These are phyloP conservation scores for Orthonychiurus folsomi DNA, from an alignment of 2,888 invertebrate species.

Conservation along the genomic window DNA sequence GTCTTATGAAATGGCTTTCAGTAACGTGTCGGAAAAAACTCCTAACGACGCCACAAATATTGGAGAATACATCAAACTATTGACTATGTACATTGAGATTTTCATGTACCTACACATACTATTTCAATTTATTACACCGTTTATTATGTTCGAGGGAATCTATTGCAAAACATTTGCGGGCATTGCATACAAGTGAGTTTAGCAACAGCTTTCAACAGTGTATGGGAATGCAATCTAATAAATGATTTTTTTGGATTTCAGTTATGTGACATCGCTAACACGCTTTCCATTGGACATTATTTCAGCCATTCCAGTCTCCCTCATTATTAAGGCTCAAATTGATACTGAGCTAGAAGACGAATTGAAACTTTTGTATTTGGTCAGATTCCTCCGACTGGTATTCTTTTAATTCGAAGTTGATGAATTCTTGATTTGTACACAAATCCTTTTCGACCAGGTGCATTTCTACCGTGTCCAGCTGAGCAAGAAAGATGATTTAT, in stretches of 20 bases:
- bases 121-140: slow-evolving; percentile 27
- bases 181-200: slow-evolving; percentile 22
- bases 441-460: slow-evolving; percentile 10
- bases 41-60: not conserved
- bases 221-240: not conserved
- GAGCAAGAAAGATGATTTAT: slow-evolving; percentile 23
- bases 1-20: slow-evolving; percentile 27
- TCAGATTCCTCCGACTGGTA: slow-evolving; percentile 17
- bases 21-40: not conserved
- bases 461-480: slow-evolving; percentile 23
- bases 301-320: slow-evolving; percentile 19
- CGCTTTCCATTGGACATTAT: slow-evolving; percentile 27
- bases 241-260: slow-evolving; percentile 19
- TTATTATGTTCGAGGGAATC: slow-evolving; percentile 18
- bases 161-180: slow-evolving; percentile 22
- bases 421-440: not conserved
- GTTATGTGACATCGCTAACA: slow-evolving; percentile 12
- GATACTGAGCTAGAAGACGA: not conserved
- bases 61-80: not conserved
- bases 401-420: not conserved
- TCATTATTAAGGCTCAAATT: not conserved
- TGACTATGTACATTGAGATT: slow-evolving; percentile 15
- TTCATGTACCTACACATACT: slow-evolving; percentile 19
- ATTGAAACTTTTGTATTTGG: slow-evolving; percentile 5
- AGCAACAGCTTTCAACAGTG: not conserved